Conservation (phyloP, 2,888 invertebrate genomes). For the Cryptus viduatorius region DNA sequence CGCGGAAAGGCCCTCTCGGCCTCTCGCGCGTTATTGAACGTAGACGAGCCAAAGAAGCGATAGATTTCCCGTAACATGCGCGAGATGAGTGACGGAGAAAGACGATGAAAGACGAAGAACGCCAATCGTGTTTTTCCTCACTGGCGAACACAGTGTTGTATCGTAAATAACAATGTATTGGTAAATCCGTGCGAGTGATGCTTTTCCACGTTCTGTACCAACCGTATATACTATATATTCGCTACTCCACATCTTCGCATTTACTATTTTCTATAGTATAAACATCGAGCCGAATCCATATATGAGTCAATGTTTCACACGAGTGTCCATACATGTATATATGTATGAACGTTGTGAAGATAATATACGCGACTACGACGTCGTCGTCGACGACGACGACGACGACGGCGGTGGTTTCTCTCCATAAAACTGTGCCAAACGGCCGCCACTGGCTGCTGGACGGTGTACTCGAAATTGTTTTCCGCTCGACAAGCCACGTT, state of each 20-base stretch:
- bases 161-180: conserved; percentile 15
- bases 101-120: conserved; percentile 51
- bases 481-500: conserved; percentile 58
- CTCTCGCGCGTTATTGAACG: conserved; percentile 68
- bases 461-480: conserved; percentile 58
- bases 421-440: conserved; percentile 75
- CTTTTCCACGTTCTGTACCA: no score
- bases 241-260: background rate
- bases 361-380: conserved; percentile 60
- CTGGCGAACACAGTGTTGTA: conserved; percentile 9
- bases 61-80: conserved; percentile 40
- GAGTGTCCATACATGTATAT: background rate
- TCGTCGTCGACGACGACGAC: conserved; percentile 69
- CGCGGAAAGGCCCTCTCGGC: conserved; percentile 54
- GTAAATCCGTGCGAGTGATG: background rate
- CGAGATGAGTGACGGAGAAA: conserved; percentile 61
- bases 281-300: background rate
- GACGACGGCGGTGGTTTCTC: conserved; percentile 57
- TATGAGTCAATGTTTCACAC: background rate
- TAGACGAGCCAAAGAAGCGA: conserved; percentile 60
- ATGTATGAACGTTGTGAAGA: background rate
- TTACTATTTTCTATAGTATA: no score
- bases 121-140: conserved; percentile 55
- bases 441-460: conserved; percentile 39
- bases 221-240: no score